These are phyloP conservation scores for Sciurus vulgaris DNA, from an alignment of 2,797 vertebrate genomes.

Conservation along the genomic window DNA sequence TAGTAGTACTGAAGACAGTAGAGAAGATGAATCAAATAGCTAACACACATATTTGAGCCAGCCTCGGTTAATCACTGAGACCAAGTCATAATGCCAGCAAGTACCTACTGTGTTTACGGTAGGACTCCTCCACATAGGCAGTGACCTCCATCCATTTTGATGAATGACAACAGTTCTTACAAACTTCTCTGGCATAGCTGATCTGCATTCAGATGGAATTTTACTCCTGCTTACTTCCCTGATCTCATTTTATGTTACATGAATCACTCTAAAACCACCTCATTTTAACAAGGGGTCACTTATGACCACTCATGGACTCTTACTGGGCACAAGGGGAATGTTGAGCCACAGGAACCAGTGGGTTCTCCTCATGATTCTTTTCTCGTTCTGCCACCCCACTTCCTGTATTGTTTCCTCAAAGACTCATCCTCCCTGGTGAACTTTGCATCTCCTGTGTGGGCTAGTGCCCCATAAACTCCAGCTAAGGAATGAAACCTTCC, in stretches of 20 bases:
- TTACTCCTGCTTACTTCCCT: neutral
- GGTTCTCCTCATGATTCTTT: accelerated
- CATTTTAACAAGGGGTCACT: neutral
- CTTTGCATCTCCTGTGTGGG: neutral
- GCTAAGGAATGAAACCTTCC: neutral
- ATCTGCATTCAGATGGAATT: neutral
- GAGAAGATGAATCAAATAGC: neutral
- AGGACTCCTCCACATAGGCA: neutral
- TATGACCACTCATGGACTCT: neutral
- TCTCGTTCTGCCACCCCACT: neutral
- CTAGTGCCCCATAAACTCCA: neutral
- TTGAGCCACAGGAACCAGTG: neutral
- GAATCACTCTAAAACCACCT: neutral
- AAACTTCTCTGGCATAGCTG: neutral
- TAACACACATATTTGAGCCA: neutral
- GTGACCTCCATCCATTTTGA: neutral
- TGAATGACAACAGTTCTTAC: neutral
- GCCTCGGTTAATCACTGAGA: neutral
- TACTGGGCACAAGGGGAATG: neutral
- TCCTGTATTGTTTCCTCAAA: too few relatives aligned
- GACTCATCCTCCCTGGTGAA: neutral
- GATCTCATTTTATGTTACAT: neutral
- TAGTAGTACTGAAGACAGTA: neutral
- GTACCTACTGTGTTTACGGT: neutral
- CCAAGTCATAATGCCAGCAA: neutral